phyloP scores from a whole-genome alignment of 2,797 vertebrate species.

The Lepilemur septentrionalis region DNA sequence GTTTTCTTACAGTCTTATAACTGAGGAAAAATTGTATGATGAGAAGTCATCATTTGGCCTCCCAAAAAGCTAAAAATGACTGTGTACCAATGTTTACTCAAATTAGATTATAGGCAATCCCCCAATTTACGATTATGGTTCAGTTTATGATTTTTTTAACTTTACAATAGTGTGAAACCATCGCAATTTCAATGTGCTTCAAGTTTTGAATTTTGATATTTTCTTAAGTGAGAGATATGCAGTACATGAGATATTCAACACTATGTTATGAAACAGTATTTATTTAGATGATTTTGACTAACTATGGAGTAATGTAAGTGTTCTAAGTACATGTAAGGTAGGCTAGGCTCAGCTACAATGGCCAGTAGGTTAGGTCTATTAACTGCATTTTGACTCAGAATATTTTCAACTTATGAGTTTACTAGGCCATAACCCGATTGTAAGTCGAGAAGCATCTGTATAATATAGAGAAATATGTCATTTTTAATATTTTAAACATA shows the following conservation, averaged over 20 bases:
- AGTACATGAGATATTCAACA: not conserved
- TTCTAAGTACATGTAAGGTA: not conserved
- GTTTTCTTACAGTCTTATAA: not conserved
- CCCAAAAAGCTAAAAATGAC: not conserved
- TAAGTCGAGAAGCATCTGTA: not conserved
- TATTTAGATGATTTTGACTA: not conserved
- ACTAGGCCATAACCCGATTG: not conserved
- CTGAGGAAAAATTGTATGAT: not conserved
- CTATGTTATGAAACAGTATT: not conserved
- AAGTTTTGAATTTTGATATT: not conserved
- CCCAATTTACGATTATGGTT: not conserved
- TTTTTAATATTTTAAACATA: slow-evolving; percentile 1
- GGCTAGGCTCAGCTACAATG: not conserved
- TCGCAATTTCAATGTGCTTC: not conserved
- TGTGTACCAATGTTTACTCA: not conserved
- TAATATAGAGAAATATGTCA: not conserved
- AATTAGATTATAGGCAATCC: not conserved
- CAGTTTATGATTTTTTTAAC: not conserved
- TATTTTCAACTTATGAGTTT: not conserved
- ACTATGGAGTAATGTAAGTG: not conserved
- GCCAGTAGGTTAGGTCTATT: not conserved
- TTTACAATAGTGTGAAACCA: not conserved
- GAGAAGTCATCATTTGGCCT: not conserved
- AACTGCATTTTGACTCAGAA: not conserved
- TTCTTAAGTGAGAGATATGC: not conserved